These are phyloP conservation scores for Scaptomyza hsui DNA, from an alignment of 1,140 invertebrate species.

Conservation along the genomic window DNA sequence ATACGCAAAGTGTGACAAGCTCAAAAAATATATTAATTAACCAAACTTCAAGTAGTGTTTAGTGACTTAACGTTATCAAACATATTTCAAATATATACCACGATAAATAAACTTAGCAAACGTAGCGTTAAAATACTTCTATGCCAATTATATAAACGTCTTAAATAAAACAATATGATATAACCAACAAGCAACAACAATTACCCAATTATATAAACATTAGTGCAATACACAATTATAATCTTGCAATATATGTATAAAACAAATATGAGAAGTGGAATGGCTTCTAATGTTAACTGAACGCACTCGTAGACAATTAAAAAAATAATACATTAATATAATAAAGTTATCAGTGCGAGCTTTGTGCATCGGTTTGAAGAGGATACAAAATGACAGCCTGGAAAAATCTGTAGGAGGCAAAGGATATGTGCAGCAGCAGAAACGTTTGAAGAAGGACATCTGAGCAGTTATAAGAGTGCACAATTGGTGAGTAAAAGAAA, in stretches of 20 bases:
- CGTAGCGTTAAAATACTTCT: conserved; percentile 10
- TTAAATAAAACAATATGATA: conserved; percentile 17
- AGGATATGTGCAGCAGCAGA: not conserved
- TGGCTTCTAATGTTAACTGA: conserved; percentile 29
- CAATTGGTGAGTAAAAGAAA: conserved; percentile 20
- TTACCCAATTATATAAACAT: conserved; percentile 26
- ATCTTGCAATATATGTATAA: conserved; percentile 5
- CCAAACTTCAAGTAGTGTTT: conserved; percentile 22
- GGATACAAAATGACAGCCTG: not conserved
- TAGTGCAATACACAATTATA: conserved; percentile 30
- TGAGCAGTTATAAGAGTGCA: conserved; percentile 12
- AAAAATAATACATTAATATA: not conserved
- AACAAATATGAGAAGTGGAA: conserved; percentile 2
- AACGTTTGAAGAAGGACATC: conserved; percentile 11
- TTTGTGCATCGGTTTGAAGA: conserved; percentile 9
- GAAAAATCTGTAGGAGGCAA: not conserved
- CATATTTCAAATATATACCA: conserved; percentile 9
- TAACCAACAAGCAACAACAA: conserved; percentile 18
- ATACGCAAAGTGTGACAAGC: conserved; percentile 36
- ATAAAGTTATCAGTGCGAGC: conserved; percentile 14
- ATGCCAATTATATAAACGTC: conserved; percentile 40
- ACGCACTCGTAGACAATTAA: conserved; percentile 57
- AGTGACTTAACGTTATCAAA: conserved; percentile 19
- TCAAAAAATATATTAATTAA: conserved; percentile 2
- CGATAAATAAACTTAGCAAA: conserved; percentile 14